phyloP scores from a whole-genome alignment of 2,888 invertebrate genomes.

The Bhutanitis thaidina region DNA sequence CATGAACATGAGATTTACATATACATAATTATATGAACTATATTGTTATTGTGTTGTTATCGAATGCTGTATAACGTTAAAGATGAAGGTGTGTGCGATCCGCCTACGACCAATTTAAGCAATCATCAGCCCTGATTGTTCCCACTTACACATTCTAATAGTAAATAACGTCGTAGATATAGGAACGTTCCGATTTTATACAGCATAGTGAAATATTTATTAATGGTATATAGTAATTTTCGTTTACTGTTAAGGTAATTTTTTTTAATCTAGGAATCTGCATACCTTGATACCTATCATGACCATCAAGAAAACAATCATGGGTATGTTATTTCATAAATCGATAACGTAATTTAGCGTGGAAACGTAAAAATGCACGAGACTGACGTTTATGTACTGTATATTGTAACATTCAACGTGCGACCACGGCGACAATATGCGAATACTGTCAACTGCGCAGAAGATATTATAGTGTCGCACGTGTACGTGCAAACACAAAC shows the following conservation, averaged over 20 bases:
- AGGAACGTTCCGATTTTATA: slow-evolving; percentile 1
- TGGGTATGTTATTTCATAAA: background rate
- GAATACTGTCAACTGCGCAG: too few species aligned
- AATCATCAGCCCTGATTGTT: slow-evolving; percentile 66
- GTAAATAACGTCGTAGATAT: slow-evolving; percentile 31
- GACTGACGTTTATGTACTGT: background rate
- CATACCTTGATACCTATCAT: too few species aligned
- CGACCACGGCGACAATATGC: too few species aligned
- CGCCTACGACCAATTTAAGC: slow-evolving; percentile 62
- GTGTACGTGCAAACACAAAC: too few species aligned
- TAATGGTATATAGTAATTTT: too few species aligned
- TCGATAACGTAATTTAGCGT: background rate
- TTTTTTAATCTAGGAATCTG: too few species aligned
- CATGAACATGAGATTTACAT: too few species aligned
- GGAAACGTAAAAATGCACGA: background rate
- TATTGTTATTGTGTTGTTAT: background rate
- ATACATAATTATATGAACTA: background rate
- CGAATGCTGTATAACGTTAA: slow-evolving; percentile 40
- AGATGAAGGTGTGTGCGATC: slow-evolving; percentile 54
- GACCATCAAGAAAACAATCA: too few species aligned
- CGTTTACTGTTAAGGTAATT: too few species aligned
- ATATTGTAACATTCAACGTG: background rate
- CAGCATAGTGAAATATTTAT: too few species aligned
- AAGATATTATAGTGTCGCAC: too few species aligned
- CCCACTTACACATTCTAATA: slow-evolving; percentile 40